Percentiles rank a stretch among this genome's conserved stretches.
Conservation (phyloP, 2,888 invertebrate genomes). For the Phalera bucephala region DNA sequence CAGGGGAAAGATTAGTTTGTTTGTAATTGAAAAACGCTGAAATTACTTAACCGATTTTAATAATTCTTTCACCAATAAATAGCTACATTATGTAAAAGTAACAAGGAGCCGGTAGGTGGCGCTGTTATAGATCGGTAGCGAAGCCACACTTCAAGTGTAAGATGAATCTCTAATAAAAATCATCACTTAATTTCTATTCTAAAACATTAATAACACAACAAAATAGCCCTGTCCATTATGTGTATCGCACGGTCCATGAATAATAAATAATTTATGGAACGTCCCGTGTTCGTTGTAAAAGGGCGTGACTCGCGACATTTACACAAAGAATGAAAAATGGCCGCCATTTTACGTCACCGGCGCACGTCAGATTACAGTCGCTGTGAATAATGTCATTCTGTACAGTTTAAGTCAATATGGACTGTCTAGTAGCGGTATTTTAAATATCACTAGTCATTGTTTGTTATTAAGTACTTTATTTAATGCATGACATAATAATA, state of each 20-base stretch:
- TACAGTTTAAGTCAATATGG: background rate
- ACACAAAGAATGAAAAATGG: slow-evolving; percentile 68
- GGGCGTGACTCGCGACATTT: slow-evolving; percentile 48
- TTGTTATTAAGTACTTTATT: no score
- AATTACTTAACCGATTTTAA: no score
- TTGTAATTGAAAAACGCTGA: no score
- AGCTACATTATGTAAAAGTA: no score
- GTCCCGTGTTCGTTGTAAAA: slow-evolving; percentile 29
- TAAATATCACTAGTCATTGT: no score
- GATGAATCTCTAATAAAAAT: no score
- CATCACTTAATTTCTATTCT: background rate
- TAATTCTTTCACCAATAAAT: no score
- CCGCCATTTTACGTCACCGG: slow-evolving; percentile 16
- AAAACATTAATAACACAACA: slow-evolving; percentile 23
- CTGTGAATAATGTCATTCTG: slow-evolving; percentile 25
- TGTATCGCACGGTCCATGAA: slow-evolving; percentile 27
- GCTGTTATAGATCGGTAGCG: no score
- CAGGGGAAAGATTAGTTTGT: no score
- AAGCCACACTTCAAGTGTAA: no score
- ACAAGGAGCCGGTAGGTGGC: no score
- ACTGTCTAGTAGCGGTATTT: slow-evolving; percentile 5
- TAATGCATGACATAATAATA: no score
- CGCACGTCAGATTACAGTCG: slow-evolving; percentile 20
- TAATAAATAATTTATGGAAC: slow-evolving; percentile 52
- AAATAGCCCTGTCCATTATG: slow-evolving; percentile 12